phyloP scores from a whole-genome alignment of 2,888 invertebrate species.

The Drosophila multiciliata region DNA sequence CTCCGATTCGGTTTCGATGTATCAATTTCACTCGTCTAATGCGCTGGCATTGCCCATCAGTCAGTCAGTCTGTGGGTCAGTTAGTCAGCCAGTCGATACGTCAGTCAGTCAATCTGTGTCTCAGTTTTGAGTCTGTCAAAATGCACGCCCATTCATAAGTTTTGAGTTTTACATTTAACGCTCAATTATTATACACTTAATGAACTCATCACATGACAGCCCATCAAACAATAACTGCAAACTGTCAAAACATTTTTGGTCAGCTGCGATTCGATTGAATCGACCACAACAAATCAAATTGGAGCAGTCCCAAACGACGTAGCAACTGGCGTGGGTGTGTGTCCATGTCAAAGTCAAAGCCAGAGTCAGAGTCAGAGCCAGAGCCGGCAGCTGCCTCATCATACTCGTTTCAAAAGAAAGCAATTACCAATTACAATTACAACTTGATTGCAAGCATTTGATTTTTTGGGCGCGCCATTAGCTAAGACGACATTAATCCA shows the following conservation, averaged over 20 bases:
- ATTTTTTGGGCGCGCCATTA: conserved; percentile 59
- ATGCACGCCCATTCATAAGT: conserved; percentile 75
- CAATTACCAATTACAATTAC: conserved; percentile 73
- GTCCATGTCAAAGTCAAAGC: conserved; percentile 21
- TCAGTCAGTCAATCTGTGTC: conserved; percentile 28
- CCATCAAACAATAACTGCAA: conserved; percentile 80
- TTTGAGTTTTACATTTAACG: conserved; percentile 66
- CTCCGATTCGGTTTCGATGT: conserved; percentile 56
- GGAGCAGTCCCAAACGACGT: conserved; percentile 54
- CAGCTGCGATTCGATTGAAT: conserved; percentile 34
- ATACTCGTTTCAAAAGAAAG: conserved; percentile 65
- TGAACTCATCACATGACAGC: conserved; percentile 83
- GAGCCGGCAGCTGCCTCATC: conserved; percentile 22
- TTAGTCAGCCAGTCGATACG: conserved; percentile 20
- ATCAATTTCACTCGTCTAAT: conserved; percentile 73
- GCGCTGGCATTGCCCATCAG: conserved; percentile 53
- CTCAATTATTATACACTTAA: conserved; percentile 81
- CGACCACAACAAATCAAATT: conserved; percentile 65
- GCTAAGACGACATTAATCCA: conserved; percentile 78
- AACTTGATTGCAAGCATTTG: conserved; percentile 30
- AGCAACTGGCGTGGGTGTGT: conserved; percentile 59
- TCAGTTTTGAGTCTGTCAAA: conserved; percentile 61
- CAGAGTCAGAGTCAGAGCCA: conserved; percentile 18
- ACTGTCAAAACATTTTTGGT: conserved; percentile 79
- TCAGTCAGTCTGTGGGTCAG: conserved; percentile 55